Conservation (phyloP, 2,797 vertebrate species). For the Gymnoscopelus microlampas region DNA sequence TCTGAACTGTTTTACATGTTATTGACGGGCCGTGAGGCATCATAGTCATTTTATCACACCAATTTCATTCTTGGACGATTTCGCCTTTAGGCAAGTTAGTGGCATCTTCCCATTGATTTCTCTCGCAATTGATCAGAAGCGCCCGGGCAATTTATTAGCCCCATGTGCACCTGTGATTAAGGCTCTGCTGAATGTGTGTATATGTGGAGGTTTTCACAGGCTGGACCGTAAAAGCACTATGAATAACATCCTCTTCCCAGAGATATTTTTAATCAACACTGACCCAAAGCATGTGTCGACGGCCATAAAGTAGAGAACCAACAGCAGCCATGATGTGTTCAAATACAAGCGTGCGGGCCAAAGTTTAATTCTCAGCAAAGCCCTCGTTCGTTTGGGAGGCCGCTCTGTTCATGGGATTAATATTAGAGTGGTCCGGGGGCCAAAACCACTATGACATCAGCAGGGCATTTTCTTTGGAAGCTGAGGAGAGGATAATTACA, state of each 20-base stretch:
- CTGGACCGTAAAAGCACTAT: slow-evolving; percentile 46
- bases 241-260: slow-evolving; percentile 48
- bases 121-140: slow-evolving; percentile 90
- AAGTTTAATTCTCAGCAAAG: slow-evolving; percentile 68
- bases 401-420: slow-evolving; percentile 71
- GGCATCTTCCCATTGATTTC: slow-evolving; percentile 88
- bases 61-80: slow-evolving; percentile 92
- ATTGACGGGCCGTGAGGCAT: slow-evolving; percentile 82
- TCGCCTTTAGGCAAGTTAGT: slow-evolving; percentile 87
- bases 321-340: slow-evolving; percentile 62
- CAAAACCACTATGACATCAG: slow-evolving; percentile 83
- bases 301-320: slow-evolving; percentile 59
- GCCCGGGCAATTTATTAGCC: slow-evolving; percentile 87
- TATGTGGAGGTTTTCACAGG: slow-evolving; percentile 67
- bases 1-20: slow-evolving; percentile 84
- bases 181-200: slow-evolving; percentile 69
- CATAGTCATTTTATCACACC: slow-evolving; percentile 86
- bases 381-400: slow-evolving; percentile 62
- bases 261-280: slow-evolving; percentile 65
- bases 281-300: slow-evolving; percentile 61
- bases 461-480: slow-evolving; percentile 73
- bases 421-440: slow-evolving; percentile 72
- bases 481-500: slow-evolving; percentile 78
- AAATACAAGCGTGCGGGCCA: slow-evolving; percentile 56
- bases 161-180: slow-evolving; percentile 87